Conservation (phyloP, 2,797 vertebrate species). For the Gadopsis marmoratus region DNA sequence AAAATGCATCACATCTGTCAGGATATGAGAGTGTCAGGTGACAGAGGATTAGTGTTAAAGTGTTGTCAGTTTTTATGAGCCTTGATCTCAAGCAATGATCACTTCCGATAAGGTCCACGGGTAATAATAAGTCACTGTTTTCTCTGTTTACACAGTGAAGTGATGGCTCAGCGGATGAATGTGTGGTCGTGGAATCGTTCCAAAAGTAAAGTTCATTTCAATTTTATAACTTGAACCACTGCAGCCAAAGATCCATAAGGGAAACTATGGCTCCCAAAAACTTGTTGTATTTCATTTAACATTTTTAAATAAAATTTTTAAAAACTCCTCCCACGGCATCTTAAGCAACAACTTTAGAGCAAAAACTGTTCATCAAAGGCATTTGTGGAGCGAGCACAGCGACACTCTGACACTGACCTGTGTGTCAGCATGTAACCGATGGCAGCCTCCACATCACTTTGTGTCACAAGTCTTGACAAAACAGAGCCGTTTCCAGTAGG, state of each 20-base stretch:
- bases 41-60: not conserved
- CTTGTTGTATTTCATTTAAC: conserved; percentile 24
- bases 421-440: conserved; percentile 68
- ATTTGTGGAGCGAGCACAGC: not conserved
- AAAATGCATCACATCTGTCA: not conserved
- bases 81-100: no score
- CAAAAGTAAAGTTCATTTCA: conserved; percentile 20
- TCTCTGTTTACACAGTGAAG: conserved; percentile 28
- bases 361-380: conserved; percentile 57
- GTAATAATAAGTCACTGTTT: conserved; percentile 29
- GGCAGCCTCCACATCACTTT: conserved; percentile 65
- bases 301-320: no score
- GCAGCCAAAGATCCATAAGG: not conserved
- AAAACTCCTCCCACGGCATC: conserved; percentile 38
- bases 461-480: conserved; percentile 64
- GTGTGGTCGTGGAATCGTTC: conserved; percentile 6
- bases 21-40: not conserved
- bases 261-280: conserved; percentile 12
- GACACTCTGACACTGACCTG: conserved; percentile 62
- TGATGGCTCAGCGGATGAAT: conserved; percentile 30
- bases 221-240: not conserved
- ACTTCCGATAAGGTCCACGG: conserved; percentile 1
- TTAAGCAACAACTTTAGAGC: conserved; percentile 44
- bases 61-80: not conserved
- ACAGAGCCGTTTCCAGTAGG: conserved; percentile 57